phyloP scores from a whole-genome alignment of 2,797 vertebrate genomes.

The Petrocephalus sullivani region DNA sequence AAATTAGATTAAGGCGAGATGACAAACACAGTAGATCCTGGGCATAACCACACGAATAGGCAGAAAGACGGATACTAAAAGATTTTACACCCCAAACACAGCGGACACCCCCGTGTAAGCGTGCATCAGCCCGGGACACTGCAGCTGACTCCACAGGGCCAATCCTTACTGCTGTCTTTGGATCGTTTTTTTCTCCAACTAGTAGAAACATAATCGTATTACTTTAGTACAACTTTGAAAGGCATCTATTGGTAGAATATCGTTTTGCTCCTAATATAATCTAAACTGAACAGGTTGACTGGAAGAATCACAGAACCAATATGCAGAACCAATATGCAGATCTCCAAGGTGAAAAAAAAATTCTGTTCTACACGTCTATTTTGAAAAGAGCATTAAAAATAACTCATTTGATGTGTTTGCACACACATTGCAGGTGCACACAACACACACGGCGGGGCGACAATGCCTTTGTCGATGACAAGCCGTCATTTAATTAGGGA shows the following conservation, averaged over 20 bases:
- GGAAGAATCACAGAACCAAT: neutral
- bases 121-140: neutral
- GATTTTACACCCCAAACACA: neutral
- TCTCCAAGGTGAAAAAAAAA: neutral
- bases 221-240: neutral
- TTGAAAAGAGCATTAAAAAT: constrained; percentile 7
- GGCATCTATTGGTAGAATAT: neutral
- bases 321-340: neutral
- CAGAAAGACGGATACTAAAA: neutral
- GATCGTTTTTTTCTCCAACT: neutral
- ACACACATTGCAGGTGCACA: neutral
- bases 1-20: constrained; percentile 39
- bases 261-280: neutral
- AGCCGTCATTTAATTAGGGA: constrained; percentile 39
- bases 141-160: neutral
- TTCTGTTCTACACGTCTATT: neutral
- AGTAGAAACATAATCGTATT: neutral
- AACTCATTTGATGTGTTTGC: constrained; percentile 11
- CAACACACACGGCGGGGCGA: constrained; percentile 17
- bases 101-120: no score
- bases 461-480: constrained; percentile 33
- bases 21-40: constrained; percentile 38
- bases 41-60: constrained; percentile 28
- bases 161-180: neutral
- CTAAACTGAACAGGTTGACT: neutral